Conservation (phyloP, 2,888 invertebrate genomes). For the Cheilosia variabilis region DNA sequence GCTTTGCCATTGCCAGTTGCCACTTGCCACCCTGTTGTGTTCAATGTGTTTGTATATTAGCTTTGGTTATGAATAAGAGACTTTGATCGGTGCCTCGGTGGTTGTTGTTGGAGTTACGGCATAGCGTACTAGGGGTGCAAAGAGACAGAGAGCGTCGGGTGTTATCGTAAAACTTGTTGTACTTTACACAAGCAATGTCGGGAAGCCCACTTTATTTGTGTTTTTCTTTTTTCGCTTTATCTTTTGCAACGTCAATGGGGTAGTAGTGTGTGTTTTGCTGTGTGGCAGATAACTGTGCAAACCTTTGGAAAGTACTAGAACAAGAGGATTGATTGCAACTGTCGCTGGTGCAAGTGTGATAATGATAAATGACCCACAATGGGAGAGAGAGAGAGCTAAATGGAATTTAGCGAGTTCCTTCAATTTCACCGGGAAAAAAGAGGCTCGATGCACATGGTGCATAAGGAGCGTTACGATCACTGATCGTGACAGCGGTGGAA, state of each 20-base stretch:
- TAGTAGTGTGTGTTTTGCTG: constrained; percentile 5
- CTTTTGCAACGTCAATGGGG: constrained; percentile 38
- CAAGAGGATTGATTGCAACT: not conserved
- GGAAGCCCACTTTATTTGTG: constrained; percentile 1
- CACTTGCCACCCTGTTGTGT: constrained; percentile 4
- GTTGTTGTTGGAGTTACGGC: constrained; percentile 9
- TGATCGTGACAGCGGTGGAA: no score
- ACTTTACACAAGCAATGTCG: constrained; percentile 18
- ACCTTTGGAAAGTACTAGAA: constrained; percentile 64
- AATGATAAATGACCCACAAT: constrained; percentile 34
- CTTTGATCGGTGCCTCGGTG: constrained; percentile 32
- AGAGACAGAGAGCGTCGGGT: not conserved
- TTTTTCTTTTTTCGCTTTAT: not conserved
- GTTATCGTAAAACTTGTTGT: constrained; percentile 29
- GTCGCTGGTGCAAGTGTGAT: constrained; percentile 29
- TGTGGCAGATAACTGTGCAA: constrained; percentile 14
- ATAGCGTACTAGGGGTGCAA: not conserved
- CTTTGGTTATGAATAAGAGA: constrained; percentile 36
- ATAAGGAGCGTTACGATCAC: not conserved
- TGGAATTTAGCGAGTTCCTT: not conserved
- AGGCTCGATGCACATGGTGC: not conserved
- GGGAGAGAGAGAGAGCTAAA: not conserved
- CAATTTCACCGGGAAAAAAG: not conserved
- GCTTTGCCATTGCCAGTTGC: not conserved
- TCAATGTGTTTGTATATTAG: constrained; percentile 1